A percentile compares a stretch with the other conserved stretches of the same genome.
phyloP scores from a whole-genome alignment of 2,888 invertebrate genomes.

The Sipunculus nudus region DNA sequence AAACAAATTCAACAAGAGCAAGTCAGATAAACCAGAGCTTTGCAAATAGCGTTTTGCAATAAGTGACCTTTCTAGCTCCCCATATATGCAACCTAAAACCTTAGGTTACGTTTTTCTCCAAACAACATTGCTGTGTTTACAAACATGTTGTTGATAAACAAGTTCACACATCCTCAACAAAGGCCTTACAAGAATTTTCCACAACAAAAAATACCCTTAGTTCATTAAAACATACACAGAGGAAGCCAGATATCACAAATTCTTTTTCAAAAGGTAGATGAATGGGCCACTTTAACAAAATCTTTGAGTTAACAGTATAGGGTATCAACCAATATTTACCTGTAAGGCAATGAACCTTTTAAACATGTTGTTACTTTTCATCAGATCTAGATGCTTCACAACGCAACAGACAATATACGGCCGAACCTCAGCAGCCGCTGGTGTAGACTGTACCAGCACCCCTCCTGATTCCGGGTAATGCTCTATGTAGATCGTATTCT shows the following conservation, averaged over 20 bases:
- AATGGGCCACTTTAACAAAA: background rate
- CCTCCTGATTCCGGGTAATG: constrained; percentile 61
- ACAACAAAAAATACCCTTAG: constrained; percentile 1
- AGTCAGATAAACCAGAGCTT: too few species aligned
- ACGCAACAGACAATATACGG: constrained; percentile 80
- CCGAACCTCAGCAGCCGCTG: constrained; percentile 72
- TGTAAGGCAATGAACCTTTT: constrained; percentile 82
- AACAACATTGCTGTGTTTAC: too few species aligned
- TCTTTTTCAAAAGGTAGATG: too few species aligned
- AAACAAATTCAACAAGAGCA: too few species aligned
- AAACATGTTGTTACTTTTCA: constrained; percentile 71
- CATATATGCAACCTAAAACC: too few species aligned
- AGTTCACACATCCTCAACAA: too few species aligned
- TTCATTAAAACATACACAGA: constrained; percentile 2
- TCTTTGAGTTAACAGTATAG: background rate
- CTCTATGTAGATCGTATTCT: constrained; percentile 58
- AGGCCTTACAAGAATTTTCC: too few species aligned
- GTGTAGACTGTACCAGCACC: constrained; percentile 46
- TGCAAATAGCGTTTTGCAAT: too few species aligned
- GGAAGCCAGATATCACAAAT: too few species aligned
- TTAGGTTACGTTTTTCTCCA: too few species aligned
- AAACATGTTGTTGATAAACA: too few species aligned
- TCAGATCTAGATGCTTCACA: constrained; percentile 73
- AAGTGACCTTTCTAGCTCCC: too few species aligned
- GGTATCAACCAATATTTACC: constrained; percentile 46